These are phyloP conservation scores for Toxostoma redivivum DNA, from an alignment of 2,113 vertebrate species.

Conservation along the genomic window DNA sequence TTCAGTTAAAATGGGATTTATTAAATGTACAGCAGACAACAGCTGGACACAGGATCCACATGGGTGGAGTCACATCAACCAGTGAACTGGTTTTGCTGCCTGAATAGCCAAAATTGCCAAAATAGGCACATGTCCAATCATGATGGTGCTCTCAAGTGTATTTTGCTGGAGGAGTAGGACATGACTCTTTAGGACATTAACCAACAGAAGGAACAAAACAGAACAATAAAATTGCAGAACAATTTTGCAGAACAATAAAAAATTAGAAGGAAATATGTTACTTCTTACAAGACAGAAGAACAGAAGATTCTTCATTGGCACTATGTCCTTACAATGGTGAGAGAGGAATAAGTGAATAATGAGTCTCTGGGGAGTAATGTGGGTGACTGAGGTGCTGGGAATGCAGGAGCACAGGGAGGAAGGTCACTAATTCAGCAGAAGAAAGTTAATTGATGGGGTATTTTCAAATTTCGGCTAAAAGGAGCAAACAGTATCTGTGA, in stretches of 20 bases:
- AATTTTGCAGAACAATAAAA: not conserved
- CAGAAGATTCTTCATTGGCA: not conserved
- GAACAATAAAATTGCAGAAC: not conserved
- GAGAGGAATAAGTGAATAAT: not conserved
- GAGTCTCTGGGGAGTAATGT: not conserved
- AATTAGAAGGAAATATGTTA: not conserved
- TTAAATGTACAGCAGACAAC: not conserved
- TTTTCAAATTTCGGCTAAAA: not conserved
- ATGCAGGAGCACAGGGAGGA: not conserved
- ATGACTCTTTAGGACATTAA: not conserved
- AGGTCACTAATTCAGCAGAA: not conserved
- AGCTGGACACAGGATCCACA: not conserved
- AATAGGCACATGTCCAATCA: not conserved
- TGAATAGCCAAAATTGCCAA: not conserved
- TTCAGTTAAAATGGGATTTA: not conserved
- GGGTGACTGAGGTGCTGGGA: rapidly evolving
- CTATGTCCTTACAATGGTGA: not conserved
- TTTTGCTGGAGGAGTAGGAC: not conserved
- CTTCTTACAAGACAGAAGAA: not conserved
- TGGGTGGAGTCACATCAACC: not conserved
- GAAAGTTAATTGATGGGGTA: rapidly evolving
- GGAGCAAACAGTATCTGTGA: not conserved
- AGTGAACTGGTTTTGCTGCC: not conserved
- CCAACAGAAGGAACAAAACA: not conserved
- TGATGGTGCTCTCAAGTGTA: not conserved